Conservation (phyloP, 30 jellyfish, hydroid and myxozoan species). For the Hydra vulgaris region DNA sequence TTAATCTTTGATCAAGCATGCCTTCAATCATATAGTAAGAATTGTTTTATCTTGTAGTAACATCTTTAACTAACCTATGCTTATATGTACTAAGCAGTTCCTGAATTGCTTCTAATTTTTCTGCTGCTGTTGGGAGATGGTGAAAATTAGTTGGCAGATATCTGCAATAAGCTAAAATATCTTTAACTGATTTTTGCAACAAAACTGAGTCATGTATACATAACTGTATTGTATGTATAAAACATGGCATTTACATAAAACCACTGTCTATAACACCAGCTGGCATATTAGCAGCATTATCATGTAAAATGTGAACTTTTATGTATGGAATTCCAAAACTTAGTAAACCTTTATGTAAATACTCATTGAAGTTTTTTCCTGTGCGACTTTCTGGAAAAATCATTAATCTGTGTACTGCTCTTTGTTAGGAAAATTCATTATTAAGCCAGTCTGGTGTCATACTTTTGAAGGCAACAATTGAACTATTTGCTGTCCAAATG, state of each 20-base stretch:
- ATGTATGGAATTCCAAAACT: neutral
- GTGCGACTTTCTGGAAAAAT: neutral
- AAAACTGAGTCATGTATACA: neutral
- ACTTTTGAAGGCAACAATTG: neutral
- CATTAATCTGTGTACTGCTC: neutral
- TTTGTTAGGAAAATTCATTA: neutral
- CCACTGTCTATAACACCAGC: neutral
- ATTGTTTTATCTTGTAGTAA: neutral
- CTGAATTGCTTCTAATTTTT: neutral
- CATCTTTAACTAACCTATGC: neutral
- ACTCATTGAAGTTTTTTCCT: neutral
- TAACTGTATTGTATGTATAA: neutral
- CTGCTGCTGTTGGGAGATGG: neutral
- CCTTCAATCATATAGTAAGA: neutral
- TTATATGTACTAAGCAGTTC: neutral
- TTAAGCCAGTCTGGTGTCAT: neutral
- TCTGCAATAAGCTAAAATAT: neutral
- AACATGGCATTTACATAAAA: neutral
- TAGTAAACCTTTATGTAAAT: neutral
- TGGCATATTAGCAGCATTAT: neutral
- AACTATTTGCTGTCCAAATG: neutral
- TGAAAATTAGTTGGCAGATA: neutral
- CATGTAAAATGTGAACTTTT: neutral
- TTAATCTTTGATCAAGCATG: neutral
- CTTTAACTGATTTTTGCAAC: neutral